phyloP scores from a whole-genome alignment of 1,140 invertebrate genomes.

The Pararge aegeria region DNA sequence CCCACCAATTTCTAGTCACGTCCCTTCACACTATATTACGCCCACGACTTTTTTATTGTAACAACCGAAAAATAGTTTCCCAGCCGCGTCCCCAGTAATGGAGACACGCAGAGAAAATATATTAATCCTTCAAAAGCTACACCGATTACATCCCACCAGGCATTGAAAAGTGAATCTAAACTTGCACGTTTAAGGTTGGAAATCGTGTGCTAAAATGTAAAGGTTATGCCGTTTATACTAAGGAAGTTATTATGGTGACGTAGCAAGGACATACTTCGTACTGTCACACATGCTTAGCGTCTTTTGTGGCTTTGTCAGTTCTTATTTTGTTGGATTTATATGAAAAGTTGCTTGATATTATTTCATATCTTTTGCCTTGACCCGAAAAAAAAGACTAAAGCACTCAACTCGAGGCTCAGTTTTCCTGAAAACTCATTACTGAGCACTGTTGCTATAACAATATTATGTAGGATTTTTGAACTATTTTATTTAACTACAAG shows the following conservation, averaged over 20 bases:
- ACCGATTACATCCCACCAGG: conserved; percentile 13
- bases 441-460: too few relatives aligned
- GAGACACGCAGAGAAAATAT: conserved; percentile 22
- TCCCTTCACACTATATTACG: conserved; percentile 27
- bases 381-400: neutral
- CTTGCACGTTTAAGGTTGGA: neutral
- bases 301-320: conserved; percentile 8
- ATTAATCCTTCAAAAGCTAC: conserved; percentile 16
- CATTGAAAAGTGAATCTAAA: neutral
- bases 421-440: too few relatives aligned
- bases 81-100: conserved; percentile 22
- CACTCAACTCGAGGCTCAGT: neutral
- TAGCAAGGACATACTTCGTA: conserved; percentile 3
- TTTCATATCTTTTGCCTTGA: neutral
- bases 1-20: conserved; percentile 21
- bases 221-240: neutral
- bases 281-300: conserved; percentile 5
- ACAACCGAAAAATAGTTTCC: conserved; percentile 30
- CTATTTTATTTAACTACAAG: too few relatives aligned
- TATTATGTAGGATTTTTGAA: too few relatives aligned
- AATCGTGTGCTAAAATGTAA: neutral
- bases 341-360: neutral
- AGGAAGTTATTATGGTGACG: neutral
- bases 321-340: conserved; percentile 4
- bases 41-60: conserved; percentile 29